phyloP scores from a whole-genome alignment of 2,797 vertebrate species.

The Australoheros facetus region DNA sequence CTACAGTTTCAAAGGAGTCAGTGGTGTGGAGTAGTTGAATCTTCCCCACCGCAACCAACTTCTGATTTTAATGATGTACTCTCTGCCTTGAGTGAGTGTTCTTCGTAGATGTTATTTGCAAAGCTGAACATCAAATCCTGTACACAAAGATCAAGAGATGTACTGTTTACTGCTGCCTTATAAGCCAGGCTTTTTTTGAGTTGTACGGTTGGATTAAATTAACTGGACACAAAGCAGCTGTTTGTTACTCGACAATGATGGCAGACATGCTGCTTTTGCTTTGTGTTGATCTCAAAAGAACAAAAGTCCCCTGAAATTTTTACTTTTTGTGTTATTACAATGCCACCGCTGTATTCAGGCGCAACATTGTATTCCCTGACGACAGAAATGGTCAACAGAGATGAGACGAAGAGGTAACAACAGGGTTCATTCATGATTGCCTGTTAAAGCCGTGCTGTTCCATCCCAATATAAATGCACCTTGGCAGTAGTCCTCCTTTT shows the following conservation, averaged over 20 bases:
- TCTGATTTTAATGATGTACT: slow-evolving; percentile 70
- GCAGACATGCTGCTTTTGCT: background rate
- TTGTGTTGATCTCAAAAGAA: background rate
- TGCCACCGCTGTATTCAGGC: background rate
- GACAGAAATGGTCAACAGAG: background rate
- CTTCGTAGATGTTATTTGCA: slow-evolving; percentile 43
- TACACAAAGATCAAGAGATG: slow-evolving; percentile 34
- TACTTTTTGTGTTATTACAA: background rate
- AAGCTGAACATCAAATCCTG: slow-evolving; percentile 42
- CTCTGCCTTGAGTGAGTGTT: slow-evolving; percentile 39
- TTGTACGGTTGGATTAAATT: background rate
- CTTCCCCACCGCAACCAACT: slow-evolving; percentile 29
- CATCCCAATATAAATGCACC: background rate
- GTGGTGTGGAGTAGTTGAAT: slow-evolving; percentile 49
- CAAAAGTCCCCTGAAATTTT: background rate
- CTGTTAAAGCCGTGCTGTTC: background rate
- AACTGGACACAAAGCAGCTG: background rate
- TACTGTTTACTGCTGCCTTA: background rate
- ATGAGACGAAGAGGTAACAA: background rate
- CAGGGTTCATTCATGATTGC: background rate
- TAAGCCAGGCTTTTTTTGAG: background rate
- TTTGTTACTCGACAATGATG: background rate
- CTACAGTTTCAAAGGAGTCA: slow-evolving; percentile 63
- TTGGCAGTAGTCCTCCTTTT: slow-evolving; percentile 37
- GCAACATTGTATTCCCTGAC: background rate